Base-by-base conservation (phyloP, 2,113 vertebrate genomes). In the Eleginops maclovinus region DNA sequence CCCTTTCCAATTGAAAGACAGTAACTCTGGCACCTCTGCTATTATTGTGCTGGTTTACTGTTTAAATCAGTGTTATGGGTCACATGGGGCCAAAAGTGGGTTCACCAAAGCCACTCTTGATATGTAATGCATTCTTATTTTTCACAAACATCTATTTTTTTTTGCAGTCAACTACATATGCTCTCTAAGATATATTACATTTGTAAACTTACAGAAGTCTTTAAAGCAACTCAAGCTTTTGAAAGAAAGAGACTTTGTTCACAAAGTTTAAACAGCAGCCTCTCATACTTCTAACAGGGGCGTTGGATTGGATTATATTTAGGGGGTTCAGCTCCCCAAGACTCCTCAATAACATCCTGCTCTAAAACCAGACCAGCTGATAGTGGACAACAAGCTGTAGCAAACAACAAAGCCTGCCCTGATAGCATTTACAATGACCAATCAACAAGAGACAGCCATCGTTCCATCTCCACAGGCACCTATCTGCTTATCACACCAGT, bases 401-500 rank as follows among this genome's bases (percentile, higher is more conserved):
- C 44, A 79, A 77, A 46, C 3, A 24, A 56, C 50, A 54, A 11
- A 56, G 15, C 47, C 24, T 24, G 21, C 67, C 43, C 24, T 24
- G 21, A 71, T 46, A 17, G 49, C 5, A 17, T 69, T 71, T 56
- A 53, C 24, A 54, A 53, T n/a, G 31, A 72, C 53, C 49, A 41
- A 22, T 9, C 4, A 66, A 61, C 63, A 0, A n/a, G 28, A 49
- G 7, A 44, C 51, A 41, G 40, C 21, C 14, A 71, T 84, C 69
- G n/a, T 19, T 12, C 82, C 26, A 56, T 85, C 59, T 55, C 62
- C 21, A 49, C 41, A 22, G 55, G 50, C 58, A 17, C 67, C 66
- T 36, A 69, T 70, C 61, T 87, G 36, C 66, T 76, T 63, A 75
- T 81, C 76, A 72, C 54, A 63, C 22, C 49, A 46, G 63, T 54